Base-by-base conservation (phyloP, 2,888 invertebrate species). In the Tuta absoluta region DNA sequence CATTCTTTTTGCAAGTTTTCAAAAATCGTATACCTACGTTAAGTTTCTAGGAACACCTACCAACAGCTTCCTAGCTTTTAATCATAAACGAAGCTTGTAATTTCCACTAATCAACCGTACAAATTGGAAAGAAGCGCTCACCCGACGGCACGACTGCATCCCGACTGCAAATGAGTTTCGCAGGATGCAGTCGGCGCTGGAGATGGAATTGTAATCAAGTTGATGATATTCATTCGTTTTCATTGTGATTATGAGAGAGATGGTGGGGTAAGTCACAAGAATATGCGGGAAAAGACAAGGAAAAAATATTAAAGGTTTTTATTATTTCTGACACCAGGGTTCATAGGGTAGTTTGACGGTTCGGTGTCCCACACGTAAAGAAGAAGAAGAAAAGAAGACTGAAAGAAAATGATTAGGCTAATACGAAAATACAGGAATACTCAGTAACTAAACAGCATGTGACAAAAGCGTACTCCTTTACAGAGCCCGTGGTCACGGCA, bases 191-290 rank as follows among this genome's bases (percentile, higher is more conserved):
- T 70, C 72, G 74, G 64, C 67, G 65, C 45, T 79, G 87, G 87
- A 87, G 87, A 87, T 87, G 85, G 85, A 84, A 86, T 85, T 84
- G 80, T 87, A 87, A 87, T 72, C 68, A 63, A 67, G 81, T 87
- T 87, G 86, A 77, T 79, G 75, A 77, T 75, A 79, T 78, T 82
- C 79, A 80, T 80, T 85, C 79, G 82, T 85, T 86, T 84, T 83
- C 45, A 68, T 62, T 49, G 69, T 8, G 33, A 33, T 33, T 33
- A 33, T 8, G 33, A 33, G 33, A 8, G 33, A 10, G 10, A 53
- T 11, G 60, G 58, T 7, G 0, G n/a, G 41, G 17, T 17, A 21
- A 48, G 17, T 28, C 1, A 49, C 10, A 48, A 10, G 61, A 17
- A 10, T 12, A 17, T 17, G 61, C 48, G 17, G 24, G 41, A 59